Base-by-base conservation (phyloP, 2,113 vertebrate genomes). In the Salminus brasiliensis region DNA sequence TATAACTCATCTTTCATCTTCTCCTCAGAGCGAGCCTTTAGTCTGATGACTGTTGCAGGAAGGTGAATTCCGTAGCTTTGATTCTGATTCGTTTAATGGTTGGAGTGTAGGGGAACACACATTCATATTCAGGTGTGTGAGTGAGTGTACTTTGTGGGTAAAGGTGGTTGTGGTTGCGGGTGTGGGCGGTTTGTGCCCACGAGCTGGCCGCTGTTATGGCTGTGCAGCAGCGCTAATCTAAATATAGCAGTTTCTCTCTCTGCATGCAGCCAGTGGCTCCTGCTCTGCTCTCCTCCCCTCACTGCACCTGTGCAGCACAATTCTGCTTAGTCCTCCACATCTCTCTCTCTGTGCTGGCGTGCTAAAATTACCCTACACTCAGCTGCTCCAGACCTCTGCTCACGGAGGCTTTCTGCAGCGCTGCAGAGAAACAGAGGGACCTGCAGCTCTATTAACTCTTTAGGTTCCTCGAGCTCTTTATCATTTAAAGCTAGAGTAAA, bases 201-300 rank as follows among this genome's bases (percentile, higher is more conserved):
- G 15, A 41, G 60, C 45, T 41, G 47, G 25, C 30, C 16, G 5
- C 15, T 30, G 30, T 74, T 77, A 39, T 74, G 74, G 25, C 71
- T 78, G 79, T 89, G 85, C 80, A 80, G 87, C 86, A 90, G 81
- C 81, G 23, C 87, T 68, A 81, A 84, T 88, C 89, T 93, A 92
- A 89, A 92, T 90, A 91, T 92, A 92, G 90, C 85, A 36, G 79
- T 87, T 81, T 86, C 82, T 73, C 84, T 81, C 72, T 86, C 81
- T 87, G 84, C 77, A 87, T 81, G 72, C 84, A 83, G 87, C 79
- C 79, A 81, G 84, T 84, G 62, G 59, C 32, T 83, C 53, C 34
- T 43, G 18, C 71, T 66, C 84, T 88, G 77, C 83, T 87, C 43
- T 68, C 49, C 23, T 41, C 15, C 65, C 41, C 79, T 88, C 76